A percentile compares a stretch with the other conserved stretches of the same genome.
Conservation (phyloP, 2,113 vertebrate species). For the Geococcyx californianus region DNA sequence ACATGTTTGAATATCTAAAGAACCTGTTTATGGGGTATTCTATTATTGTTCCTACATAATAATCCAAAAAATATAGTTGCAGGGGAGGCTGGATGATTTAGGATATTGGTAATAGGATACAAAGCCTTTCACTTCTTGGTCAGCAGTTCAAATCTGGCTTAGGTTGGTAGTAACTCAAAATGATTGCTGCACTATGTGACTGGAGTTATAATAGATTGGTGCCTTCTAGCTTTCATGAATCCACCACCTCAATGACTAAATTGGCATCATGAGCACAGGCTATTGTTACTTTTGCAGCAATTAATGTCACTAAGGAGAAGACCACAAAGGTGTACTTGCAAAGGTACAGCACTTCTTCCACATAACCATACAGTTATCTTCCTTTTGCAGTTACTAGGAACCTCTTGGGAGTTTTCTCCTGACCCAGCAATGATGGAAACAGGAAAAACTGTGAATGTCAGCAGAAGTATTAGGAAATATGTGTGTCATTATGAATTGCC, state of each 20-base stretch:
- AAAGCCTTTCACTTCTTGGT: conserved; percentile 62
- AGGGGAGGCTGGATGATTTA: conserved; percentile 57
- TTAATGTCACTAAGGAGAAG: background rate
- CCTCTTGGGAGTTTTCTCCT: background rate
- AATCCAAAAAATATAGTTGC: conserved; percentile 57
- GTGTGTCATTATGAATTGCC: too few species aligned
- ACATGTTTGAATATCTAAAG: conserved; percentile 70
- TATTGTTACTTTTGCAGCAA: background rate
- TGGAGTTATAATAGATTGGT: background rate
- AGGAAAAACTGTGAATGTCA: background rate
- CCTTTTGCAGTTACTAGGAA: background rate
- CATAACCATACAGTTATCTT: background rate
- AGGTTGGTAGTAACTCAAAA: conserved; percentile 7
- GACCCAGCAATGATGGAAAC: background rate
- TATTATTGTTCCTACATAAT: conserved; percentile 65
- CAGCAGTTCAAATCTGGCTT: conserved; percentile 41
- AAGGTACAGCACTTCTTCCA: background rate
- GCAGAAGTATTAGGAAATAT: background rate
- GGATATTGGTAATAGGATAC: conserved; percentile 53
- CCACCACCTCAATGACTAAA: background rate
- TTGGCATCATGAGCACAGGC: background rate
- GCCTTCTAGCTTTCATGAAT: background rate
- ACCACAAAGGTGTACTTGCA: background rate
- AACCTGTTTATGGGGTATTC: conserved; percentile 67
- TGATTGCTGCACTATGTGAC: background rate